Evolutionary conservation across 1,140 invertebrate genomes (phyloP), one percentile per base, ranked within the genome.

Genomic region (Drosophila kanapiae): DNA sequence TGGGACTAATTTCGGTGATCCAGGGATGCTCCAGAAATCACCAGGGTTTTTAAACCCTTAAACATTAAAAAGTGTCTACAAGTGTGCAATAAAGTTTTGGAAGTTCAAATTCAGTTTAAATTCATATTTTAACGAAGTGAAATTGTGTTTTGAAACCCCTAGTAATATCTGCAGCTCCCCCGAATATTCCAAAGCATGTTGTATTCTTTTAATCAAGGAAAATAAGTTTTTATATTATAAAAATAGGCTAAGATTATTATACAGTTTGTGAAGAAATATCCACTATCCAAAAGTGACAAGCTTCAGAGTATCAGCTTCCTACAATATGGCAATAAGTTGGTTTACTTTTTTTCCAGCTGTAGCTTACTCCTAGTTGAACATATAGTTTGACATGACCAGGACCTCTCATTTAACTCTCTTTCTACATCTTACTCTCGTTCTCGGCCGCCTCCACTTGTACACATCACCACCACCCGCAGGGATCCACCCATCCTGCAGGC

Each of bases 401-500:
- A 27, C 42, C 42, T 42, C 48, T 33, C 48, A 38, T 51, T 78
- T 54, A 78, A 53, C 33, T 23, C 29, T 61, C 40, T 43, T 8
- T 60, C 27, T 72, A 14, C 33, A 9, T 56, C 29, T 65, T 23
- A 49, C 14, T 67, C 48, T 65, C 54, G 9, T 79, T 67, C 45
- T 29, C 58, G 59, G 37, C 56, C 18, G 31, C 43, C 59, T 1
- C 23, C 23, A 3, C 23, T 23, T 23, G 23, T 23, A 23, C 23
- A 1, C 23, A 23, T 23, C 23, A 35, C 51, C 65, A 43, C 74
- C 57, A 57, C 83, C 74, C 83, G 51, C 91, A 98, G 97, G 68
- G 96, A 98, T 87, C 96, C 97, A 40, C 96, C 96, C 42, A 94
- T 96, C 33, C 93, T 98, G 79, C 94, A 94, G 68, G 94, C 94